These are phyloP conservation scores for Setipinna tenuifilis DNA, from an alignment of 2,797 vertebrate genomes.

Conservation along the genomic window DNA sequence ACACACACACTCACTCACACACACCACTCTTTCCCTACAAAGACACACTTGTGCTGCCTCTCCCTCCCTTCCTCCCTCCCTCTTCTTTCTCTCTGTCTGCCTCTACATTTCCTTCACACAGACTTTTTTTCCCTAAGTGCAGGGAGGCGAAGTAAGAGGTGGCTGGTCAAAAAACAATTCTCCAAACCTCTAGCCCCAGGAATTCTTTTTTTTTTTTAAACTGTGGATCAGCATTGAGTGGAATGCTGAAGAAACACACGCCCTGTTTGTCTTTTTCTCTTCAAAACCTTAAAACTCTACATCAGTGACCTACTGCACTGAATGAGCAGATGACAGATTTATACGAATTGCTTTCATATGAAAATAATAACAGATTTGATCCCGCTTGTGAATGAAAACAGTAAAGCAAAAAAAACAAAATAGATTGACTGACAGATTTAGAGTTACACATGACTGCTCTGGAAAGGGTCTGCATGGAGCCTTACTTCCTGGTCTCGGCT, in stretches of 20 bases:
- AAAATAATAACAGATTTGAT: not conserved
- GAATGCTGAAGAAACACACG: slow-evolving; percentile 10
- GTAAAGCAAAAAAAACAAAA: not conserved
- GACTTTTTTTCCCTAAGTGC: not conserved
- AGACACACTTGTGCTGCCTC: slow-evolving; percentile 2
- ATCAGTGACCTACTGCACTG: not conserved
- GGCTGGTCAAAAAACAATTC: slow-evolving; percentile 19
- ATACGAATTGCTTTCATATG: not conserved
- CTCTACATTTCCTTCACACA: not conserved
- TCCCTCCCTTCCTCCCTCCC: no score
- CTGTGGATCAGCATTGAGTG: not conserved
- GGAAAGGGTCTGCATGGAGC: not conserved
- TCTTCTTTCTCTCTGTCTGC: not conserved
- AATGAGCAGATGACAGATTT: not conserved
- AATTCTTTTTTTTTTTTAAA: not conserved
- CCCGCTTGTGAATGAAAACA: not conserved
- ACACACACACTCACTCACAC: not conserved
- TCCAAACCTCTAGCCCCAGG: slow-evolving; percentile 21
- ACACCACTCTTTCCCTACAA: slow-evolving; percentile 1
- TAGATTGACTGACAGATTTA: not conserved
- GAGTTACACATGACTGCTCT: not conserved
- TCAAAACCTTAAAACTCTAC: not conserved
- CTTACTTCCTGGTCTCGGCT: not conserved
- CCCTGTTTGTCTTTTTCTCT: slow-evolving; percentile 11
- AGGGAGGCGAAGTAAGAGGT: not conserved